A percentile compares a stretch with the other conserved stretches of the same genome.
Conservation (phyloP, 2,888 invertebrate species). For the Cotesia congregata region DNA sequence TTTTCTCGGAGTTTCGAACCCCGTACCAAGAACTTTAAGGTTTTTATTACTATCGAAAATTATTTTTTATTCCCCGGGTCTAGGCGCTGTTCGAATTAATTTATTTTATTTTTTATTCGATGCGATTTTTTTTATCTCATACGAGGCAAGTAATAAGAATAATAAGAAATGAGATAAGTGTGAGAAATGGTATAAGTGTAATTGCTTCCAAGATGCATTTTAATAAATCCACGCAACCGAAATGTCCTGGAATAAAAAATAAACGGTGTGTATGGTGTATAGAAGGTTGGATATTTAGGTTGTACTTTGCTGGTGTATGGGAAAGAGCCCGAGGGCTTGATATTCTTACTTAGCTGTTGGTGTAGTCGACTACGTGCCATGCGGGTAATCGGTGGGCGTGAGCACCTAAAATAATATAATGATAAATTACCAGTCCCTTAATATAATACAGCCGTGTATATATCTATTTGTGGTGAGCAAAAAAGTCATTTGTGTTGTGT, state of each 20-base stretch:
- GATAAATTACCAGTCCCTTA: conserved; percentile 59
- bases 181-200: conserved; percentile 25
- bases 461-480: conserved; percentile 4
- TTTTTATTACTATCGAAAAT: not conserved
- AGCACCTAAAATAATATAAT: conserved; percentile 63
- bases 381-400: conserved; percentile 64
- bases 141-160: conserved; percentile 49
- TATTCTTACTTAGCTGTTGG: not conserved
- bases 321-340: not conserved
- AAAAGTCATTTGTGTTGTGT: not conserved
- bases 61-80: not conserved
- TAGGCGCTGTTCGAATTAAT: not conserved
- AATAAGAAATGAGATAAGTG: conserved; percentile 61
- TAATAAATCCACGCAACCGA: conserved; percentile 54
- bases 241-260: conserved; percentile 32
- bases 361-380: not conserved
- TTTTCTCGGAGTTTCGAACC: conserved; percentile 66
- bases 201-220: conserved; percentile 52
- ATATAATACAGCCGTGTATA: conserved; percentile 39
- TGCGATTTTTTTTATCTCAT: too few species aligned
- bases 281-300: not conserved
- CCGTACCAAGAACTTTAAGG: conserved; percentile 55
- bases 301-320: not conserved
- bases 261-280: conserved; percentile 15
- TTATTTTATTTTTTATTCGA: too few species aligned